phyloP scores from a whole-genome alignment of 2,113 vertebrate species.

The Choloepus hoffmanni region DNA sequence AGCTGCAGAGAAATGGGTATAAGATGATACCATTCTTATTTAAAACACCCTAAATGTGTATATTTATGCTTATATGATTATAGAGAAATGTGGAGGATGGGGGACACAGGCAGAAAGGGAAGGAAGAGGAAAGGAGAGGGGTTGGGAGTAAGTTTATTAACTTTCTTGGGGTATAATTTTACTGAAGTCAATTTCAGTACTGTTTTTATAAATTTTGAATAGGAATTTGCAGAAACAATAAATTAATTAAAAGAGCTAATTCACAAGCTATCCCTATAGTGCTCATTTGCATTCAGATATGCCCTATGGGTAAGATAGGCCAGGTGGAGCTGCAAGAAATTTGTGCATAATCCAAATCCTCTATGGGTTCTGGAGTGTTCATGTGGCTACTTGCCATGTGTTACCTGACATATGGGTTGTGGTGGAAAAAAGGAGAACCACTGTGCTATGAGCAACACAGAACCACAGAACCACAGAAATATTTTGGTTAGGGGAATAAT shows the following conservation, averaged over 20 bases:
- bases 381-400: neutral
- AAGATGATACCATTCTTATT: neutral
- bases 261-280: neutral
- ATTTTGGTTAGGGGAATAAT: neutral
- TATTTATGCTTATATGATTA: neutral
- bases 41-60: neutral
- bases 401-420: neutral
- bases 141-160: neutral
- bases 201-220: constrained; percentile 45
- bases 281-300: neutral
- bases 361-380: neutral
- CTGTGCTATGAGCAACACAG: neutral
- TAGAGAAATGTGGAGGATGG: neutral
- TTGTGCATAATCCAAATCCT: neutral
- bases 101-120: neutral
- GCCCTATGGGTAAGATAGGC: neutral
- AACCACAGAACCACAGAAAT: neutral
- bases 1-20: neutral
- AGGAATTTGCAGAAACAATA: neutral
- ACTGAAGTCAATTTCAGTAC: neutral
- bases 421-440: neutral
- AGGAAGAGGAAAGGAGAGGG: neutral
- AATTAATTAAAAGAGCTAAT: neutral
- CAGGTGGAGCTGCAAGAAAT: neutral
- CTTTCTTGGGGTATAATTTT: constrained; percentile 13